These are phyloP conservation scores for Sebastiscus albofasciatus DNA, from an alignment of 2,797 vertebrate species.

Conservation along the genomic window DNA sequence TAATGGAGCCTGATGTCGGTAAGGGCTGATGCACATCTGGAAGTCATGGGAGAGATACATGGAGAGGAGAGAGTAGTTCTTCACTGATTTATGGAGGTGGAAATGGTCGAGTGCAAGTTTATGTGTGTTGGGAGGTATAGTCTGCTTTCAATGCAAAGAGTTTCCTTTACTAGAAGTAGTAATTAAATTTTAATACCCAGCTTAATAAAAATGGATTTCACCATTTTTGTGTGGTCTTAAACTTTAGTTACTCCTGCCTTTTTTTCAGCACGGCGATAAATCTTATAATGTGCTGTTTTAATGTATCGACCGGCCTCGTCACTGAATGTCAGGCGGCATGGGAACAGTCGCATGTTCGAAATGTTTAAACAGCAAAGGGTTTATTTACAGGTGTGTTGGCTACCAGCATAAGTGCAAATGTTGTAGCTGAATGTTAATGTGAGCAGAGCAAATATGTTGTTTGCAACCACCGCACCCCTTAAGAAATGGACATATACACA, in stretches of 20 bases:
- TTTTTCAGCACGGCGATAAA: not conserved
- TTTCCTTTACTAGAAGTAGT: not conserved
- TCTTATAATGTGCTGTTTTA: constrained; percentile 55
- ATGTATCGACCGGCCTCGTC: constrained; percentile 55
- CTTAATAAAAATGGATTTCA: constrained; percentile 10
- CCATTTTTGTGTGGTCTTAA: constrained; percentile 12
- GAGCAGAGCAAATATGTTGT: constrained; percentile 59
- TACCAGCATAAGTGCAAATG: constrained; percentile 62
- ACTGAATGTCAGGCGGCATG: constrained; percentile 71
- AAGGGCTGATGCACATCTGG: constrained; percentile 44
- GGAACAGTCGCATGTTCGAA: constrained; percentile 65
- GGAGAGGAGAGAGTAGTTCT: constrained; percentile 27
- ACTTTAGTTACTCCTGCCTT: constrained; percentile 5
- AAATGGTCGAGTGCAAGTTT: constrained; percentile 15
- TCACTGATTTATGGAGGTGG: constrained; percentile 55
- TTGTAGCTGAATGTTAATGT: constrained; percentile 74
- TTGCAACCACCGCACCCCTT: constrained; percentile 40
- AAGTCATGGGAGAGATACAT: constrained; percentile 38
- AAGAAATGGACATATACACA: constrained; percentile 13
- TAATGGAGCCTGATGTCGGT: constrained; percentile 30
- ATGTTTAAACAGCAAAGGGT: constrained; percentile 69
- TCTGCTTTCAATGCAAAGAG: not conserved
- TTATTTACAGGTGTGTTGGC: constrained; percentile 68
- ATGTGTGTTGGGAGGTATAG: not conserved
- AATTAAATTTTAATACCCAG: not conserved